phyloP scores from a whole-genome alignment of 2,888 invertebrate genomes.

The Brachylomia viminalis region DNA sequence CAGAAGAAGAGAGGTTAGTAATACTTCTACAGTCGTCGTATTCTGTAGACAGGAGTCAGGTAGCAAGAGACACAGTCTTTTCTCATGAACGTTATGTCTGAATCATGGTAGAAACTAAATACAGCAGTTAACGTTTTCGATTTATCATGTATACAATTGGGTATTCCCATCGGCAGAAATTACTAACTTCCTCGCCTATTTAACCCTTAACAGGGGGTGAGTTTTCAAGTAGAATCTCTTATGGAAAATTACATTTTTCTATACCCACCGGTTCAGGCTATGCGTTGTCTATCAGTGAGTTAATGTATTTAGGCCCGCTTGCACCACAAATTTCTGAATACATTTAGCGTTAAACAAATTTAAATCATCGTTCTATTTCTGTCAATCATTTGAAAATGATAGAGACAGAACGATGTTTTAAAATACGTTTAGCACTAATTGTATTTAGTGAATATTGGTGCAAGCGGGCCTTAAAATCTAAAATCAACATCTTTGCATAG shows the following conservation, averaged over 20 bases:
- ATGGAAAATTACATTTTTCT: not conserved
- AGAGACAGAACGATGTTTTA: too few relatives aligned
- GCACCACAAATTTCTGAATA: too few relatives aligned
- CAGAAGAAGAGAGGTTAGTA: conserved; percentile 84
- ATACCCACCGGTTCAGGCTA: not conserved
- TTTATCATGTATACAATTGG: not conserved
- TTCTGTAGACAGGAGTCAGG: not conserved
- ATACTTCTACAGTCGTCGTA: not conserved
- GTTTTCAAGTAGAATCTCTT: not conserved
- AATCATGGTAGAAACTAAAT: not conserved
- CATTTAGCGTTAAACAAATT: too few relatives aligned
- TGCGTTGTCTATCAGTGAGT: too few relatives aligned
- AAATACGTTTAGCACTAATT: too few relatives aligned
- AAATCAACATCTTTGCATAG: not conserved
- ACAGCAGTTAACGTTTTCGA: not conserved
- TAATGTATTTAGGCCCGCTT: too few relatives aligned
- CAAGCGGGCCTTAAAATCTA: too few relatives aligned
- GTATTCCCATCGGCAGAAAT: not conserved
- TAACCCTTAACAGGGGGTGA: not conserved
- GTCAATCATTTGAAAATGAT: too few relatives aligned
- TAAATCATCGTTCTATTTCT: too few relatives aligned
- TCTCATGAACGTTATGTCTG: too few relatives aligned
- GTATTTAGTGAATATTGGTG: too few relatives aligned
- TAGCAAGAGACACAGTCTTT: not conserved
- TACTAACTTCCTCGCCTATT: not conserved